These are phyloP conservation scores for Poecilia wingei DNA, from an alignment of 2,797 vertebrate species.

Conservation along the genomic window DNA sequence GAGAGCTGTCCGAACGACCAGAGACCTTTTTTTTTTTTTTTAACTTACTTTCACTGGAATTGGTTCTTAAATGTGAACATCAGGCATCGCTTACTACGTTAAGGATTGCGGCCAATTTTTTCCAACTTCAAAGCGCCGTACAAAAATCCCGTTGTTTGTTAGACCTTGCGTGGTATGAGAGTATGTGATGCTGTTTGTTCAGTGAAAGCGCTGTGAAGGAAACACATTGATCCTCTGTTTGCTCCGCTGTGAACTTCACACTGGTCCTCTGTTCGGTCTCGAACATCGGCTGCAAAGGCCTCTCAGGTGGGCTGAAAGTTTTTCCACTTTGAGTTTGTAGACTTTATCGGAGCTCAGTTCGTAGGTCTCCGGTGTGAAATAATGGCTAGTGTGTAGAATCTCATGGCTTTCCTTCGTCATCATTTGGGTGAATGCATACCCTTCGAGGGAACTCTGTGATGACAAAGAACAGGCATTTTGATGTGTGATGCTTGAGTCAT, in stretches of 20 bases:
- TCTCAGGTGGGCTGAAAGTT: slow-evolving; percentile 48
- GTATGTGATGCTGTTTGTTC: slow-evolving; percentile 30
- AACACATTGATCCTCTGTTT: slow-evolving; percentile 59
- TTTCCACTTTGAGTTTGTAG: slow-evolving; percentile 27
- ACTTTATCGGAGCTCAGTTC: slow-evolving; percentile 34
- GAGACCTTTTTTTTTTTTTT: neutral
- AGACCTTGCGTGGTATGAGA: slow-evolving; percentile 35
- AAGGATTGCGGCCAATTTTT: slow-evolving; percentile 28
- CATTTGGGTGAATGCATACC: neutral
- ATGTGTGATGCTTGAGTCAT: neutral
- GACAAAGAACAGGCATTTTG: neutral
- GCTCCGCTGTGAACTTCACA: slow-evolving; percentile 43
- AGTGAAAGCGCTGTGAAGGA: slow-evolving; percentile 38
- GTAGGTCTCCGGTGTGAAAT: slow-evolving; percentile 13
- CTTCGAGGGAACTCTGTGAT: neutral
- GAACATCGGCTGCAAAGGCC: slow-evolving; percentile 21
- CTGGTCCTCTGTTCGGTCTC: slow-evolving; percentile 55
- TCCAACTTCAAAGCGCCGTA: slow-evolving; percentile 51
- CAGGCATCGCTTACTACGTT: slow-evolving; percentile 35
- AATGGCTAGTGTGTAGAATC: neutral
- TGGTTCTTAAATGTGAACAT: slow-evolving; percentile 36
- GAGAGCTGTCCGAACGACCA: slow-evolving; percentile 16
- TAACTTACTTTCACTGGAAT: slow-evolving; percentile 26
- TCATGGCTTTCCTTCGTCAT: neutral
- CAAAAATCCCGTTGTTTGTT: slow-evolving; percentile 38